phyloP scores from a whole-genome alignment of 2,113 vertebrate genomes.

The Onychorhynchus coronatus region DNA sequence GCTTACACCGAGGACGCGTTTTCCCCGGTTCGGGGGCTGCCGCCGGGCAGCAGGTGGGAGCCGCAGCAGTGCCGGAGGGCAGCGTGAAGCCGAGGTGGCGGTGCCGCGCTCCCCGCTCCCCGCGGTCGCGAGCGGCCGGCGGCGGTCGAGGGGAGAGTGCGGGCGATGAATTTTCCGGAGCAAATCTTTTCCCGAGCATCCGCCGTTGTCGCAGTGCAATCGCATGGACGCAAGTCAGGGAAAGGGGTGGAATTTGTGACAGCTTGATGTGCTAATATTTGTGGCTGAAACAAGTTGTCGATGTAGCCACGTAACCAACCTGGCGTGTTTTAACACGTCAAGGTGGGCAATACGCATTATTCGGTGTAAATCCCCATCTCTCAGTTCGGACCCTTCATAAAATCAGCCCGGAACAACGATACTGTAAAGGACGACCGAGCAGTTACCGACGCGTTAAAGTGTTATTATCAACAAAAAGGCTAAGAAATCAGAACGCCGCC shows the following conservation, averaged over 20 bases:
- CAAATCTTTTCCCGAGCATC: neutral
- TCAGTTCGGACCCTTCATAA: neutral
- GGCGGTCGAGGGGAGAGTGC: neutral
- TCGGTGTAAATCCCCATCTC: neutral
- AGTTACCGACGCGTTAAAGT: neutral
- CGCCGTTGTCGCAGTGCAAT: neutral
- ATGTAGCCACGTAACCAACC: neutral
- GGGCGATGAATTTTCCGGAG: neutral
- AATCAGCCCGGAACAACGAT: neutral
- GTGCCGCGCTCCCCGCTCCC: neutral
- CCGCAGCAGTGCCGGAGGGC: neutral
- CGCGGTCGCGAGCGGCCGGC: neutral
- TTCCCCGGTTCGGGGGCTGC: neutral
- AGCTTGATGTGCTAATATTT: neutral
- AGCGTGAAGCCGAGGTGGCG: neutral
- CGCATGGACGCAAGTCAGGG: neutral
- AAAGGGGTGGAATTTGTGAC: neutral
- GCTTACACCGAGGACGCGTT: rapidly evolving
- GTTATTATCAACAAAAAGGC: neutral
- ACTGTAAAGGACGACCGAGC: neutral
- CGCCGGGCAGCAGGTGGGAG: neutral
- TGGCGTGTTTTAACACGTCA: neutral
- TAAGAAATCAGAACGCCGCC: neutral
- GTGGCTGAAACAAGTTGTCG: neutral
- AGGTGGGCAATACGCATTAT: neutral